Conservation (phyloP, 1,140 invertebrate species). For the Marisa cornuarietis region DNA sequence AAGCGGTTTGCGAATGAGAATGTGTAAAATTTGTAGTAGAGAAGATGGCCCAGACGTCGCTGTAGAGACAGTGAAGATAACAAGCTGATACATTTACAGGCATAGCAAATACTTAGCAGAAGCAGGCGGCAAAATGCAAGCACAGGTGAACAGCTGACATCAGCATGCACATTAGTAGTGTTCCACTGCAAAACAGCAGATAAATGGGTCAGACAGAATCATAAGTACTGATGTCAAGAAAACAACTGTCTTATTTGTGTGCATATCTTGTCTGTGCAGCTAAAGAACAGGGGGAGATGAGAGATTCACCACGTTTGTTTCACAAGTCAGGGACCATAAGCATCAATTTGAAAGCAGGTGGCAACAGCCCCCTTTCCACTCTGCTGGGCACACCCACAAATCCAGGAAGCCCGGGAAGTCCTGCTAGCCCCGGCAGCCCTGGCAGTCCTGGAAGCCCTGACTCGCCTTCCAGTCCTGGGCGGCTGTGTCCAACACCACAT, state of each 20-base stretch:
- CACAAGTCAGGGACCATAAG: slow-evolving; percentile 52
- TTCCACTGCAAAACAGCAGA: too few species aligned
- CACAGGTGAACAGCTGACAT: too few species aligned
- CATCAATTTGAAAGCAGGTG: slow-evolving; percentile 60
- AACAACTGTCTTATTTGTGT: slow-evolving; percentile 8
- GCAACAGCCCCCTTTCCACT: slow-evolving; percentile 45
- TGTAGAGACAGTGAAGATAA: too few species aligned
- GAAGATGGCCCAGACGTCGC: background rate
- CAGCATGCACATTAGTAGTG: too few species aligned
- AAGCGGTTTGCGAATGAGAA: too few species aligned
- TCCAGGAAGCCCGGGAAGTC: slow-evolving; percentile 40
- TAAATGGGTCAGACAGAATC: too few species aligned
- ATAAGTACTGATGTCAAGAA: slow-evolving; percentile 8
- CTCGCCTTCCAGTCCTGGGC: slow-evolving; percentile 28
- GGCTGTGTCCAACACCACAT: slow-evolving; percentile 43
- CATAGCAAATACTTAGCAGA: too few species aligned
- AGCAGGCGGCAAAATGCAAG: too few species aligned
- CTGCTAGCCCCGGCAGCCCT: slow-evolving; percentile 44
- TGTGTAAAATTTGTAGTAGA: too few species aligned
- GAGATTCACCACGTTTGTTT: slow-evolving; percentile 52
- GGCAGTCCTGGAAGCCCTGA: slow-evolving; percentile 38
- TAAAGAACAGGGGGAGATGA: slow-evolving; percentile 53
- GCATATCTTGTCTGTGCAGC: slow-evolving; percentile 40
- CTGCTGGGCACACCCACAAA: slow-evolving; percentile 43
- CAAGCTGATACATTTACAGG: too few species aligned